A percentile compares a stretch with the other conserved stretches of the same genome.
These are phyloP conservation scores for Drosophila melanogaster DNA, from an alignment of 1,140 invertebrate genomes.

Conservation along the genomic window Release_6_plus_ISO1_MT NC_004354.4:13599501-13600000, in stretches of 20 bases:
- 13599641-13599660: constrained; percentile 54
- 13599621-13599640: constrained; percentile 55
- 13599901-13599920: constrained; percentile 6
- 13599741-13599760: constrained; percentile 16
- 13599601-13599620: constrained; percentile 60
- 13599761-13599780: constrained; percentile 1
- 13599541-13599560: constrained; percentile 36
- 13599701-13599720: constrained; percentile 61
- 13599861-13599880: constrained; percentile 28
- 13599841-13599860: constrained; percentile 21
- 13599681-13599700: constrained; percentile 79
- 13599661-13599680: constrained; percentile 63
- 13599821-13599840: constrained; percentile 55
- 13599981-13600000: constrained; percentile 2
- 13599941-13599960: constrained; percentile 24
- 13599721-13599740: constrained; percentile 14
- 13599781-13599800: constrained; percentile 54
- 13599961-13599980: constrained; percentile 30
- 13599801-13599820: constrained; percentile 75
- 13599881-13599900: constrained; percentile 18
- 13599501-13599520: constrained; percentile 18
- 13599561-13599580: constrained; percentile 59
- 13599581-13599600: constrained; percentile 49
- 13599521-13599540: constrained; percentile 28
- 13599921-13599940: constrained; percentile 17